Evolutionary conservation across 92 coral and sea anemone genomes (phyloP), one percentile per base, ranked within the genome.

Genomic region (Galaxea fascicularis): DNA sequence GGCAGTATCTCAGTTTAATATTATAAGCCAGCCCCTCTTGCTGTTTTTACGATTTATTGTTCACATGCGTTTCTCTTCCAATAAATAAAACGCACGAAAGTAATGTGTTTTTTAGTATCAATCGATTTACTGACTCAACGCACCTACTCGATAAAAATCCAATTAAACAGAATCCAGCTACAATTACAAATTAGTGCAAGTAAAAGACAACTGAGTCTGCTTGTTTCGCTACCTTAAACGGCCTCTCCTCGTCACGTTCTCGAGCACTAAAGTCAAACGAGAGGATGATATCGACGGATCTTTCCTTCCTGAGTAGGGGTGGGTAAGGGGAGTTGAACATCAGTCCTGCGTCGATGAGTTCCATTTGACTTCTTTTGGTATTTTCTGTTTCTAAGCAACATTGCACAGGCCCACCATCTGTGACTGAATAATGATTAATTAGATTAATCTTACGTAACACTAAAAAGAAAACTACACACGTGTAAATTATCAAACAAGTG

Each of bases 301-400:
- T 87, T 66, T 94, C 91, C 10, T 91, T 87, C 62, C 98, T 82
- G 9, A 94, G 77, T 39, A 94, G 84, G 24, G 95, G 82, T 7
- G 98, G 98, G 64, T 92, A 94, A 0, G 98, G 98, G 8, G 98
- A 94, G 51, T 94, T 94, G 58, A 94, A 93, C 67, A 91, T 87
- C 27, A 94, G 76, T 71, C 98, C 98, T 62, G 93, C 91, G 69
- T 94, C 98, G 39, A 94, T 92, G 31, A 94, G 84, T 54, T 89
- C 93, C 86, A 92, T 94, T 67, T 87, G 73, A 75, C 84, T 92
- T 62, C 71, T 79, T 22, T 85, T 77, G 14, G 85, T 41, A 46
- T 83, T 83, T 7, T 83, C 87, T 49, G 22, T 46, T 64, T 59
- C 82, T 16, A 83, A 62, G 44, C 51, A 45, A 5, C 21, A 17